Evolutionary conservation across 1,140 invertebrate genomes (phyloP).

Genomic region (Drosophila biarmipes): DNA sequence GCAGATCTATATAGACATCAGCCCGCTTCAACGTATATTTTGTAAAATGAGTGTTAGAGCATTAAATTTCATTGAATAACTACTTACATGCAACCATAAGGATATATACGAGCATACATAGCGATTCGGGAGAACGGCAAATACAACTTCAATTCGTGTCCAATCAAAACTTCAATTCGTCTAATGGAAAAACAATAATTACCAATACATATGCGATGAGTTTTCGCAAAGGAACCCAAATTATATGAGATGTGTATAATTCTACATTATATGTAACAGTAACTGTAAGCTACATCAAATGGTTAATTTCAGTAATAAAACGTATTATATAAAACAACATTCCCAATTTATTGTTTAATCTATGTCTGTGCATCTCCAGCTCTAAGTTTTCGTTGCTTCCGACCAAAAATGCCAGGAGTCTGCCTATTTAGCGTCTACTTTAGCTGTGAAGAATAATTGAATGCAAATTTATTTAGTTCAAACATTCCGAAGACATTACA

Average conservation of each 20-base stretch:
- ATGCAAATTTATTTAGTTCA: too few relatives aligned
- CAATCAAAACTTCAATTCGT: conserved; percentile 80
- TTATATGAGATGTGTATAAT: conserved; percentile 56
- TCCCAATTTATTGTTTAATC: not conserved
- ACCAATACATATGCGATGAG: conserved; percentile 38
- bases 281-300: conserved; percentile 73
- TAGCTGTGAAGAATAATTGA: too few relatives aligned
- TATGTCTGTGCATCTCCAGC: too few relatives aligned
- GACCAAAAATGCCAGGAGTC: too few relatives aligned
- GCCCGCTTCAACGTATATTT: conserved; percentile 49
- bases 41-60: conserved; percentile 51
- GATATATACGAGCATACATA: conserved; percentile 33
- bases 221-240: conserved; percentile 31
- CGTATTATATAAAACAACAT: conserved; percentile 59
- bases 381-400: too few relatives aligned
- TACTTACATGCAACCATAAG: conserved; percentile 43
- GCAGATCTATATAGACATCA: conserved; percentile 26
- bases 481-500: too few relatives aligned
- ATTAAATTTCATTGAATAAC: conserved; percentile 19
- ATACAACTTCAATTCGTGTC: conserved; percentile 63
- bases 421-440: too few relatives aligned
- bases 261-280: conserved; percentile 61
- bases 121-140: conserved; percentile 7
- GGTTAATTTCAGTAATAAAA: conserved; percentile 81
- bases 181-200: conserved; percentile 74